These are phyloP conservation scores for Drosophila borborema DNA, from an alignment of 2,888 invertebrate genomes.

Conservation along the genomic window DNA sequence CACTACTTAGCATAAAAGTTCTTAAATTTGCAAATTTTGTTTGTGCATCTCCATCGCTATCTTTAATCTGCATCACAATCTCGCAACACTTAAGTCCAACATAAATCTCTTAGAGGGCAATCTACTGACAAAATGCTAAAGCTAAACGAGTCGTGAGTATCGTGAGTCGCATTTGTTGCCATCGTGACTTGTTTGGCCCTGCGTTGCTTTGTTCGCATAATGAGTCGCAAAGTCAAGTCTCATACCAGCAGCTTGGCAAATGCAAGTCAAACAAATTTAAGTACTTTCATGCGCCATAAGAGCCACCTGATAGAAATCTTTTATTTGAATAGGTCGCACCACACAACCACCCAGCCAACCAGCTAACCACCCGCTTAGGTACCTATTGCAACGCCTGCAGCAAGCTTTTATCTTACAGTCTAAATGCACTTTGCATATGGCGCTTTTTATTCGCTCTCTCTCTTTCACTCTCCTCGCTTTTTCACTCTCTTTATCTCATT, in stretches of 20 bases:
- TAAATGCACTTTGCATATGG: slow-evolving; percentile 71
- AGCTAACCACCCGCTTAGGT: slow-evolving; percentile 7
- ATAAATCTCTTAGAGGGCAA: slow-evolving; percentile 40
- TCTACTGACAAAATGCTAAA: slow-evolving; percentile 64
- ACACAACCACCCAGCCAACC: background rate
- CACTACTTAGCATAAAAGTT: background rate
- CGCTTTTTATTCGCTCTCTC: slow-evolving; percentile 3
- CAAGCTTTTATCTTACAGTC: slow-evolving; percentile 66
- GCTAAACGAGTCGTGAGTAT: slow-evolving; percentile 39
- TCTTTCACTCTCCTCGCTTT: background rate
- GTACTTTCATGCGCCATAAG: slow-evolving; percentile 79
- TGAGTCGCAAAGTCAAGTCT: slow-evolving; percentile 34
- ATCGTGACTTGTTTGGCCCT: slow-evolving; percentile 31
- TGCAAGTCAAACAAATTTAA: slow-evolving; percentile 78
- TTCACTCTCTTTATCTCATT: background rate
- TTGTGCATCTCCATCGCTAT: background rate
- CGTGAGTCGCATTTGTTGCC: slow-evolving; percentile 14
- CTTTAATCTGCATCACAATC: background rate
- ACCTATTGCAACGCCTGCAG: slow-evolving; percentile 47
- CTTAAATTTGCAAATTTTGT: too few species aligned
- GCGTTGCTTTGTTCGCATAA: slow-evolving; percentile 54
- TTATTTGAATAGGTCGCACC: slow-evolving; percentile 62
- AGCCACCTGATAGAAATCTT: slow-evolving; percentile 80
- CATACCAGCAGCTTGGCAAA: slow-evolving; percentile 31
- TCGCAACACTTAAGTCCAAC: background rate